These are phyloP conservation scores for Meloidogyne chitwoodi DNA, from an alignment of 1,140 invertebrate genomes.

Conservation along the genomic window DNA sequence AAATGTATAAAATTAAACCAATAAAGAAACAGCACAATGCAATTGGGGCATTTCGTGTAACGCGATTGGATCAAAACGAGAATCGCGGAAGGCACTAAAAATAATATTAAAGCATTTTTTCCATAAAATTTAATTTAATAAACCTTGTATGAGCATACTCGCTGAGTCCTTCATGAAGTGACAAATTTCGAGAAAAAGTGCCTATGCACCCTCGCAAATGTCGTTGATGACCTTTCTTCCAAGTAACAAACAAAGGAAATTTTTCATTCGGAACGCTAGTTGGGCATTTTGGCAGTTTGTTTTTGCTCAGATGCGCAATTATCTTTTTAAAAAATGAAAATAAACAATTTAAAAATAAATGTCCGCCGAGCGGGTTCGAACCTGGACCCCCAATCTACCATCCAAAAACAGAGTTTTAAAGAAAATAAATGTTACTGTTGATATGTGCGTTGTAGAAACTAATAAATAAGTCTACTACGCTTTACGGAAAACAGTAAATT, in stretches of 20 bases:
- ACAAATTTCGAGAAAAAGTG: slow-evolving; percentile 62
- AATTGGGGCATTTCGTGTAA: slow-evolving; percentile 85
- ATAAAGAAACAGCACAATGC: slow-evolving; percentile 88
- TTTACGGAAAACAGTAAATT: not conserved
- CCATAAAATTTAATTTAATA: not conserved
- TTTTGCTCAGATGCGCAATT: slow-evolving; percentile 27
- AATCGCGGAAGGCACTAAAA: slow-evolving; percentile 89
- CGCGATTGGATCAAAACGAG: slow-evolving; percentile 84
- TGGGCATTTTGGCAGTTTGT: slow-evolving; percentile 32
- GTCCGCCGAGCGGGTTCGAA: not conserved
- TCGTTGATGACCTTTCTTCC: slow-evolving; percentile 62
- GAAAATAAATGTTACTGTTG: not conserved
- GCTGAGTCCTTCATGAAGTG: slow-evolving; percentile 63
- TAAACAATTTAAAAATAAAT: not conserved
- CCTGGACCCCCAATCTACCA: not conserved
- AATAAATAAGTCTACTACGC: not conserved
- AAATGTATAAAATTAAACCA: slow-evolving; percentile 67
- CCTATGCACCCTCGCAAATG: slow-evolving; percentile 64
- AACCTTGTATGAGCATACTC: slow-evolving; percentile 64
- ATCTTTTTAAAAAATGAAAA: not conserved
- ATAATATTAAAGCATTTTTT: not conserved
- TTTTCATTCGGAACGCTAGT: slow-evolving; percentile 42
- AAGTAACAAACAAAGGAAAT: slow-evolving; percentile 64
- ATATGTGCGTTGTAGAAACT: not conserved
- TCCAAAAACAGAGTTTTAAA: not conserved